phyloP scores from a whole-genome alignment of 2,113 vertebrate genomes.

The Oenanthe oenanthe region DNA sequence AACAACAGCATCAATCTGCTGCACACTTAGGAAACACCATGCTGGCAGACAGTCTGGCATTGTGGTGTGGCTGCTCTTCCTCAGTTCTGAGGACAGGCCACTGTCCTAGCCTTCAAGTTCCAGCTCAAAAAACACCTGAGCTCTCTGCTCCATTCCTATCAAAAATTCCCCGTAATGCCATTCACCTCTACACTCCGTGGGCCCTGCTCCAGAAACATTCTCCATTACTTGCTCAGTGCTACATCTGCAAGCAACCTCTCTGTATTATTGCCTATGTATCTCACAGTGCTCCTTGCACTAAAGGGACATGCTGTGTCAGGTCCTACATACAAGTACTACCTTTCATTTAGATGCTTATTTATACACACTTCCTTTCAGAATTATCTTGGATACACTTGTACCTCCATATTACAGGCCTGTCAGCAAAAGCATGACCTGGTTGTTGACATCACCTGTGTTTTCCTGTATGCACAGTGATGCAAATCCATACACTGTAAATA shows the following conservation, averaged over 20 bases:
- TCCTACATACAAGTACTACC: not conserved
- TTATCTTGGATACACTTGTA: not conserved
- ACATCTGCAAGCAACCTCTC: not conserved
- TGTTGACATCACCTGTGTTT: not conserved
- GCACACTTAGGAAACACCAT: not conserved
- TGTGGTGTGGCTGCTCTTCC: not conserved
- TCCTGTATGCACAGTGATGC: slow-evolving; percentile 63
- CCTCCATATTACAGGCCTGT: not conserved
- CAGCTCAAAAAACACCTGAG: not conserved
- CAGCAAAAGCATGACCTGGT: not conserved
- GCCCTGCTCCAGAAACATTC: not conserved
- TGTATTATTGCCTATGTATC: not conserved
- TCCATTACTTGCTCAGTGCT: not conserved
- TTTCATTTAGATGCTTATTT: not conserved
- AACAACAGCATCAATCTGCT: not conserved
- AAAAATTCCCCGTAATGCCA: not conserved
- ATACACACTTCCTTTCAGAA: not conserved
- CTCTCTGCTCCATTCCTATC: not conserved
- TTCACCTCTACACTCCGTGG: not conserved
- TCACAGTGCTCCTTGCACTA: not conserved
- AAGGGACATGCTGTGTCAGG: not conserved
- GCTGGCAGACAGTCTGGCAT: not conserved
- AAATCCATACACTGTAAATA: slow-evolving; percentile 67
- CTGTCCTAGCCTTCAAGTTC: not conserved
- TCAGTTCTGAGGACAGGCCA: not conserved